A percentile compares a stretch with the other conserved stretches of the same genome.
These are phyloP conservation scores for Plecturocebus donacophilus DNA, from an alignment of 2,113 vertebrate species.

Conservation along the genomic window DNA sequence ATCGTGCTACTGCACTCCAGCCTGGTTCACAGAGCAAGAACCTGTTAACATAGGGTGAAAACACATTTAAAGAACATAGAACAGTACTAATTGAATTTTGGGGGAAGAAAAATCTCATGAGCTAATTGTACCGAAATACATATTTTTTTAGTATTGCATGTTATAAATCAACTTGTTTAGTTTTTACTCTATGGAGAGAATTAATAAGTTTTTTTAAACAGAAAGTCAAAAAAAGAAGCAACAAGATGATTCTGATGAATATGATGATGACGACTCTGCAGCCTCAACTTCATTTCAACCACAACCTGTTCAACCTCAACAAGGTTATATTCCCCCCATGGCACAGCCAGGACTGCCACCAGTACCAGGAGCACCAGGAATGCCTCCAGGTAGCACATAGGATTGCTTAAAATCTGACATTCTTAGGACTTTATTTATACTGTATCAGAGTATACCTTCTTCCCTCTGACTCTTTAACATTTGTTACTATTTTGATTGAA, in stretches of 20 bases:
- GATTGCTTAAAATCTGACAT: background rate
- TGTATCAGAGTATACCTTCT: background rate
- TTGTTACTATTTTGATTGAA: background rate
- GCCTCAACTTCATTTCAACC: slow-evolving; percentile 94
- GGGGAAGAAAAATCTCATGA: background rate
- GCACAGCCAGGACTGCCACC: slow-evolving; percentile 93
- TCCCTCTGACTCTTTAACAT: background rate
- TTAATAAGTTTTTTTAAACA: slow-evolving; percentile 63
- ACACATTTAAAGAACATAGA: background rate
- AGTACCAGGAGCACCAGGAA: slow-evolving; percentile 91
- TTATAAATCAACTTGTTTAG: background rate
- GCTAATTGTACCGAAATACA: background rate
- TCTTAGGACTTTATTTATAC: background rate
- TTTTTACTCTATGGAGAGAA: background rate
- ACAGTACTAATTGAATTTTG: background rate
- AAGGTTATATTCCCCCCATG: slow-evolving; percentile 93
- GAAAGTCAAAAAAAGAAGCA: slow-evolving; percentile 97
- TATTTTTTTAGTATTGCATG: background rate
- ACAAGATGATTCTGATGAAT: slow-evolving; percentile 97
- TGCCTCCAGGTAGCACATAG: slow-evolving; percentile 88
- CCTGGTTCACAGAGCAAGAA: too few relatives aligned
- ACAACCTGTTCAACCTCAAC: slow-evolving; percentile 91
- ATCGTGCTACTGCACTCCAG: too few relatives aligned
- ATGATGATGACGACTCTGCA: slow-evolving; percentile 94
- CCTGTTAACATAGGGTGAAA: background rate